Conservation (phyloP, 2,888 invertebrate species). For the Epirrhoe alternata region DNA sequence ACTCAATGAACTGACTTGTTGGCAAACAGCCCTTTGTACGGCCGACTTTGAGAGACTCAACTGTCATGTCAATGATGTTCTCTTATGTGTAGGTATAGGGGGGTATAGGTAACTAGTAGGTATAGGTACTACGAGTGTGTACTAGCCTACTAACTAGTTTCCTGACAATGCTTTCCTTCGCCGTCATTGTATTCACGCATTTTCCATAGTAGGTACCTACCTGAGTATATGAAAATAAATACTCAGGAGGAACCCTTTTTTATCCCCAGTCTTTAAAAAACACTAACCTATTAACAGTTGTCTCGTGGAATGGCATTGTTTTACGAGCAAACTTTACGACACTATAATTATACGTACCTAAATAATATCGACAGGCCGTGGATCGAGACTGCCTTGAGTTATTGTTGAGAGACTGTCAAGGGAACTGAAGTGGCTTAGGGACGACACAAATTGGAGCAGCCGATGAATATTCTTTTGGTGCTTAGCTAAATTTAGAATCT, state of each 20-base stretch:
- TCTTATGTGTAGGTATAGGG: too few relatives aligned
- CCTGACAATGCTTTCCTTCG: too few relatives aligned
- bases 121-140: too few relatives aligned
- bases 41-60: conserved; percentile 13
- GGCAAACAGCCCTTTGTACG: conserved; percentile 31
- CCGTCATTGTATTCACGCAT: too few relatives aligned
- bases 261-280: not conserved
- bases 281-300: not conserved
- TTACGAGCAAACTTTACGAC: conserved; percentile 36
- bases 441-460: conserved; percentile 22
- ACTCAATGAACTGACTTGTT: conserved; percentile 35
- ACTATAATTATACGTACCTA: conserved; percentile 30
- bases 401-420: conserved; percentile 40
- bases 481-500: conserved; percentile 30
- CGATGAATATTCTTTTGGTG: conserved; percentile 22
- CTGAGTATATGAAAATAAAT: not conserved
- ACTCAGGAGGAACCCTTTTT: not conserved
- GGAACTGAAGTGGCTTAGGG: conserved; percentile 33
- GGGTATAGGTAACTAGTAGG: too few relatives aligned
- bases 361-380: conserved; percentile 38
- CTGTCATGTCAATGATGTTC: conserved; percentile 13
- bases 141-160: too few relatives aligned
- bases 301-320: conserved; percentile 20
- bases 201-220: too few relatives aligned
- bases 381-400: conserved; percentile 38